Percentiles rank a stretch among this genome's conserved stretches.
Conservation (phyloP, 2,797 vertebrate genomes). For the Sternarchorhynchus goeldii region DNA sequence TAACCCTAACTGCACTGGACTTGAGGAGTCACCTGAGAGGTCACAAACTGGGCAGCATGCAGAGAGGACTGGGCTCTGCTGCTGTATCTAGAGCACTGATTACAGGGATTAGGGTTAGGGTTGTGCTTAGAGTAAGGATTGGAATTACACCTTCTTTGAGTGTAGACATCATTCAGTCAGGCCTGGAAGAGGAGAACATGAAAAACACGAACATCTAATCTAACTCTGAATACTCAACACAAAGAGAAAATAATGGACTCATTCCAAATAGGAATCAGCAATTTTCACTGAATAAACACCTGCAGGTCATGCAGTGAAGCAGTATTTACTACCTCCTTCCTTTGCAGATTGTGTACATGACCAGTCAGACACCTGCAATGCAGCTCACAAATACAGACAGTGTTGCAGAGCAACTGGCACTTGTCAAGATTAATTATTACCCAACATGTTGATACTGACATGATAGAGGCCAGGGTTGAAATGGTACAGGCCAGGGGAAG, state of each 20-base stretch:
- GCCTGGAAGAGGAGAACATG: not conserved
- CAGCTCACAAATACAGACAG: not conserved
- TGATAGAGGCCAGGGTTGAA: too few relatives aligned
- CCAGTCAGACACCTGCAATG: not conserved
- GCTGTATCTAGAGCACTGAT: slow-evolving; percentile 70
- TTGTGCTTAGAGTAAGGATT: slow-evolving; percentile 7
- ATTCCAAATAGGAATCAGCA: not conserved
- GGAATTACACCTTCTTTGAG: slow-evolving; percentile 69
- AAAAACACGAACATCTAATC: not conserved
- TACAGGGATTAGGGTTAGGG: slow-evolving; percentile 57
- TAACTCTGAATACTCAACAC: not conserved
- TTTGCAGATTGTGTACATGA: not conserved
- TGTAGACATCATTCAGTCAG: slow-evolving; percentile 43
- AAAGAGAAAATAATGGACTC: too few relatives aligned
- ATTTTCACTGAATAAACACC: not conserved
- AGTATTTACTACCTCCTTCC: not conserved
- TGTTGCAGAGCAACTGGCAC: slow-evolving; percentile 4
- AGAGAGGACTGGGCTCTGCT: slow-evolving; percentile 63
- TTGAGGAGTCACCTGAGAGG: not conserved
- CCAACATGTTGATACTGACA: not conserved
- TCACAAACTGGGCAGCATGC: slow-evolving; percentile 59
- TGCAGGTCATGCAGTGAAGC: not conserved
- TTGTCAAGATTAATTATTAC: slow-evolving; percentile 14
- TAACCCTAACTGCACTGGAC: not conserved
- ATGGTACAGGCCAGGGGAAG: not conserved